Conservation (phyloP, 2,797 vertebrate genomes). For the Hipposideros larvatus region DNA sequence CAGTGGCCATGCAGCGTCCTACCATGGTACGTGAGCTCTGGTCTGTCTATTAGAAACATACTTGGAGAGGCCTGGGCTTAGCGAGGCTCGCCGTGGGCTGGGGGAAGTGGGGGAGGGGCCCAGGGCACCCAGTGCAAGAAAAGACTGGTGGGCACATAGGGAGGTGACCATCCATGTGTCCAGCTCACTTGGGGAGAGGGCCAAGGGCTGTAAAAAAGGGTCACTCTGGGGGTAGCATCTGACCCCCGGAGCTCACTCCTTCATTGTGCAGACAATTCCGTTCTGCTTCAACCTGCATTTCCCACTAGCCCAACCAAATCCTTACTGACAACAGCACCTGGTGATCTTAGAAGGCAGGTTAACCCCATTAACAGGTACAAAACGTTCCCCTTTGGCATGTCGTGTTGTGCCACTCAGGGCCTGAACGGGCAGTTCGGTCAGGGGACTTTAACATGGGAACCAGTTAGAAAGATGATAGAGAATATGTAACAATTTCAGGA, state of each 20-base stretch:
- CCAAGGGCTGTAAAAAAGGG: not conserved
- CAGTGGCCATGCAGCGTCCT: not conserved
- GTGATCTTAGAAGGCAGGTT: not conserved
- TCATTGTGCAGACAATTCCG: not conserved
- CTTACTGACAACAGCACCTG: not conserved
- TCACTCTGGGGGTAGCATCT: not conserved
- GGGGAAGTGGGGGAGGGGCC: not conserved
- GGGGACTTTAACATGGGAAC: not conserved
- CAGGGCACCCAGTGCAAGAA: not conserved
- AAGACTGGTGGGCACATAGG: not conserved
- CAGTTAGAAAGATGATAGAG: not conserved
- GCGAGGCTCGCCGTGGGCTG: not conserved
- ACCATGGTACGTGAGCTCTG: rapidly evolving
- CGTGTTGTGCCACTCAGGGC: not conserved
- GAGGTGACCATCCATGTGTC: rapidly evolving
- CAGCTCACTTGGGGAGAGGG: not conserved
- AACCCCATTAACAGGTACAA: rapidly evolving
- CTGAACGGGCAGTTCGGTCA: not conserved
- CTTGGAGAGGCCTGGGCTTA: not conserved
- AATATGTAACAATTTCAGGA: not conserved
- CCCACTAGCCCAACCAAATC: not conserved
- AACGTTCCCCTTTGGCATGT: rapidly evolving
- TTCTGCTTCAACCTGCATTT: not conserved
- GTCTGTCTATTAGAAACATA: not conserved
- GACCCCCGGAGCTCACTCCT: not conserved